Percentiles rank a stretch among this genome's conserved stretches.
Conservation (phyloP, 2,888 invertebrate genomes). For the Loripinus fragilis region DNA sequence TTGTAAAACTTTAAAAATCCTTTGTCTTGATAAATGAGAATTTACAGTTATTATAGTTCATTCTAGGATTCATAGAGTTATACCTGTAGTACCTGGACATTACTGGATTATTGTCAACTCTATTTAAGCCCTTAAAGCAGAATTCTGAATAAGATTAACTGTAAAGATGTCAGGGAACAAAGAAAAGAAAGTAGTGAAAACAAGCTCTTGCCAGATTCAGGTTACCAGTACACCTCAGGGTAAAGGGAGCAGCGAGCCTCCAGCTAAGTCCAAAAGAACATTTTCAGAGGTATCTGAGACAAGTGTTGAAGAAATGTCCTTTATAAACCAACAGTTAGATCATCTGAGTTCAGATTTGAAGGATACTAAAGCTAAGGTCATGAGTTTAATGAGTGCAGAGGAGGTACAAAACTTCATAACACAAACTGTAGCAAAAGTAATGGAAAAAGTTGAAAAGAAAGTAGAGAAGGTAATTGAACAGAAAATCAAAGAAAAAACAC, state of each 20-base stretch:
- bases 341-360: not conserved
- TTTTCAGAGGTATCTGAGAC: not conserved
- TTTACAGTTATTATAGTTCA: no score
- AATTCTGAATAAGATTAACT: no score
- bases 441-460: not conserved
- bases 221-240: constrained; percentile 7
- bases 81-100: no score
- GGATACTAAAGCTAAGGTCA: not conserved
- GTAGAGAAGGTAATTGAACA: no score
- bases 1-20: no score
- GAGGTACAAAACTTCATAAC: constrained; percentile 3
- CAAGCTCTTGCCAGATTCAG: not conserved
- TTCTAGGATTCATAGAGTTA: no score
- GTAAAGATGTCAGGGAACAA: not conserved
- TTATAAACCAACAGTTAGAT: constrained; percentile 5
- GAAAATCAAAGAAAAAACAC: no score
- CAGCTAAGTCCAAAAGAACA: not conserved
- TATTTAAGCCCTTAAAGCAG: no score
- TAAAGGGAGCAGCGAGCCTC: constrained; percentile 1
- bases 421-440: no score
- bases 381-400: not conserved
- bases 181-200: no score
- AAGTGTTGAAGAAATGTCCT: not conserved
- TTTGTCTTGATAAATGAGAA: no score
- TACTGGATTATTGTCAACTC: no score